Percentiles rank a stretch among this genome's conserved stretches.
These are phyloP conservation scores for Acestrorhynchus altus DNA, from an alignment of 2,797 vertebrate species.

Conservation along the genomic window DNA sequence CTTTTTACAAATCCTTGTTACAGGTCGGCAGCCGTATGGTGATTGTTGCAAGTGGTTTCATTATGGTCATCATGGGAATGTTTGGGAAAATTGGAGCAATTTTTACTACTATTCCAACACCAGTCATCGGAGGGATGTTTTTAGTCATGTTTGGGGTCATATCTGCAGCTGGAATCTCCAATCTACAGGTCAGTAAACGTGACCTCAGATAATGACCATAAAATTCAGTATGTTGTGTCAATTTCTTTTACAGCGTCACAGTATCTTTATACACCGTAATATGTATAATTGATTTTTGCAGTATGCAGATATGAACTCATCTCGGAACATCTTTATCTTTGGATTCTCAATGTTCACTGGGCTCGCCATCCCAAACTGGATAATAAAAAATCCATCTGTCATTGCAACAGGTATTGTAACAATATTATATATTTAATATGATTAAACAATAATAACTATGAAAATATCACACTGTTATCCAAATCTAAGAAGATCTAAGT, in stretches of 20 bases:
- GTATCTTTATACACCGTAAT: too few species aligned
- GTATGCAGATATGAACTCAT: constrained; percentile 96
- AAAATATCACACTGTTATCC: too few species aligned
- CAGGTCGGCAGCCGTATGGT: constrained; percentile 95
- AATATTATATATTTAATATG: too few species aligned
- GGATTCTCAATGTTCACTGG: constrained; percentile 94
- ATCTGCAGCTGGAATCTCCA: constrained; percentile 89
- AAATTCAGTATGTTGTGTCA: not conserved
- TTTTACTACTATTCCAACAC: constrained; percentile 92
- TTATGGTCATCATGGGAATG: constrained; percentile 88
- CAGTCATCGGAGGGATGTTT: constrained; percentile 94
- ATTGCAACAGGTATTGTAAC: constrained; percentile 85
- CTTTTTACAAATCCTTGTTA: constrained; percentile 7
- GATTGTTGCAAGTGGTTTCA: constrained; percentile 83
- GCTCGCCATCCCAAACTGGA: constrained; percentile 91
- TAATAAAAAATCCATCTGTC: constrained; percentile 78
- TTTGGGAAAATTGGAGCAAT: constrained; percentile 90
- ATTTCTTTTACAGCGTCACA: not conserved
- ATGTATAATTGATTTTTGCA: constrained; percentile 60
- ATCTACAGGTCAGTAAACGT: constrained; percentile 85
- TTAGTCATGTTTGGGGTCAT: constrained; percentile 96
- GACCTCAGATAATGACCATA: not conserved
- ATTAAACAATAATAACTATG: too few species aligned
- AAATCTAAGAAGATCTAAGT: too few species aligned
- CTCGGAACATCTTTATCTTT: constrained; percentile 95